phyloP scores from a whole-genome alignment of 2,888 invertebrate genomes.

The Spodoptera littoralis region DNA sequence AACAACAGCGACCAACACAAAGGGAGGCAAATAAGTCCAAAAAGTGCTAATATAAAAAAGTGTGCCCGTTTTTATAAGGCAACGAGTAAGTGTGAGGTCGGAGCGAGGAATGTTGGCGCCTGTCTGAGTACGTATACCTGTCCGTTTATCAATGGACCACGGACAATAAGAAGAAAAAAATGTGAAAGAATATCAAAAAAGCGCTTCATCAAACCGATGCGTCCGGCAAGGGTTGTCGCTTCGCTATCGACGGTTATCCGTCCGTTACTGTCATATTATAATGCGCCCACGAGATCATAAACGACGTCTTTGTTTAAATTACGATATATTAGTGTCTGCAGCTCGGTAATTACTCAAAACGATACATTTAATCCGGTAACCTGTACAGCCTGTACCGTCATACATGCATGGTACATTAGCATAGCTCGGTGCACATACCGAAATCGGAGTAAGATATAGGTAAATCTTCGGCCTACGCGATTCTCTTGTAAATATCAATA shows the following conservation, averaged over 20 bases:
- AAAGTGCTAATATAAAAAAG: slow-evolving; percentile 88
- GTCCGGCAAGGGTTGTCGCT: slow-evolving; percentile 85
- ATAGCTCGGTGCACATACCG: slow-evolving; percentile 14
- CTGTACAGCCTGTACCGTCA: too few relatives aligned
- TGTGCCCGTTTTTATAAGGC: slow-evolving; percentile 86
- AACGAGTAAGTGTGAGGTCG: slow-evolving; percentile 88
- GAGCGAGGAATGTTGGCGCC: slow-evolving; percentile 88
- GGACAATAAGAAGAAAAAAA: slow-evolving; percentile 82
- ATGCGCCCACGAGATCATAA: slow-evolving; percentile 49
- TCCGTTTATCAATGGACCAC: slow-evolving; percentile 88
- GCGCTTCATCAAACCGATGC: slow-evolving; percentile 86
- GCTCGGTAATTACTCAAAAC: slow-evolving; percentile 29
- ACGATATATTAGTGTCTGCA: slow-evolving; percentile 23
- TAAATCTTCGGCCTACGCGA: slow-evolving; percentile 46
- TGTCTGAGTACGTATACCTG: slow-evolving; percentile 89
- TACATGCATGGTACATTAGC: background rate
- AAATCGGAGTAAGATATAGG: slow-evolving; percentile 33
- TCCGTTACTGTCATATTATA: slow-evolving; percentile 58
- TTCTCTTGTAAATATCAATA: slow-evolving; percentile 50
- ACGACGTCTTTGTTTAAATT: slow-evolving; percentile 52
- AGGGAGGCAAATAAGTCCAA: slow-evolving; percentile 86
- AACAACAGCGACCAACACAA: slow-evolving; percentile 85
- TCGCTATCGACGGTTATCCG: slow-evolving; percentile 56
- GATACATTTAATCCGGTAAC: slow-evolving; percentile 3
- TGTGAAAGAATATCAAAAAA: slow-evolving; percentile 83